Percentiles rank a stretch among this genome's conserved stretches.
Conservation (phyloP, 2,888 invertebrate species). For the Diaperis boleti region DNA sequence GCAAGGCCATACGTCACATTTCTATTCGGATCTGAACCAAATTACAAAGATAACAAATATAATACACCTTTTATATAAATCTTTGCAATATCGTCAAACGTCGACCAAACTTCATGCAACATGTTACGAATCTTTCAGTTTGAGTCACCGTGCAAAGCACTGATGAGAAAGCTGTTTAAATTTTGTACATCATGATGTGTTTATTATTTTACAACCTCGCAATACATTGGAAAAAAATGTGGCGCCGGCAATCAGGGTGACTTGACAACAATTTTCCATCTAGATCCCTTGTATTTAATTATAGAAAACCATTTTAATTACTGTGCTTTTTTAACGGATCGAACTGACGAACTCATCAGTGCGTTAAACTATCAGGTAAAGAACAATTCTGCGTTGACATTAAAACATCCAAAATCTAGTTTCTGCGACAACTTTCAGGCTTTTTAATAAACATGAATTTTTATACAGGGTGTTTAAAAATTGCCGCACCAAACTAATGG, state of each 20-base stretch:
- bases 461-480: too few relatives aligned
- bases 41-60: not conserved
- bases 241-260: conserved; percentile 40
- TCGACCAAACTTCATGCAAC: not conserved
- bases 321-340: conserved; percentile 25
- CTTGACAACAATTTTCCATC: conserved; percentile 48
- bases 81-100: not conserved
- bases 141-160: not conserved
- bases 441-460: too few relatives aligned
- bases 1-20: conserved; percentile 10
- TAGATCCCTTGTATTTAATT: conserved; percentile 49
- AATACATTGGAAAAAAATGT: conserved; percentile 14
- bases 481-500: too few relatives aligned
- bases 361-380: too few relatives aligned
- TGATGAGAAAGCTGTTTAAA: conserved; percentile 26
- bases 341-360: not conserved
- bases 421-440: too few relatives aligned
- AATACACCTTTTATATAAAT: not conserved
- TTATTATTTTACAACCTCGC: conserved; percentile 32
- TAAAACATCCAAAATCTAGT: too few relatives aligned
- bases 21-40: not conserved
- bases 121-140: not conserved
- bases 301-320: conserved; percentile 48
- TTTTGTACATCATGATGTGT: conserved; percentile 27
- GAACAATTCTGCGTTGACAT: too few relatives aligned